Base-by-base conservation (phyloP, 30 jellyfish, hydroid and myxozoan genomes). In the Turritopsis rubra region DNA sequence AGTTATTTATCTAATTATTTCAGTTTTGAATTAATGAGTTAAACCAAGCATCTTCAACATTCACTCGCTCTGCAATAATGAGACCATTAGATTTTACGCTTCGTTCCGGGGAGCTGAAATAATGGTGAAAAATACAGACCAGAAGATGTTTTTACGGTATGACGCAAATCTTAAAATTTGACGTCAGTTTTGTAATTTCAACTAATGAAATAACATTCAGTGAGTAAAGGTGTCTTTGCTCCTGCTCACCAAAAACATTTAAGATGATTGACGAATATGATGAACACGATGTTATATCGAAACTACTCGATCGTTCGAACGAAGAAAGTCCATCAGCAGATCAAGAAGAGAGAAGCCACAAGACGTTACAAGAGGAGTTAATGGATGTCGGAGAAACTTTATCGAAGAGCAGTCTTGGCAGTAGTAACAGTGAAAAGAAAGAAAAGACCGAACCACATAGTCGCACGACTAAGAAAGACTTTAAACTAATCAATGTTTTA, bases 211-310 rank as follows among this genome's bases (percentile, higher is more conserved):
- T 41, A 41, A 41, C 60, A 41, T n/a, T n/a, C n/a, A 41, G 60
- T 41, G 5, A 41, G 60, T 41, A 41, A n/a, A 41, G 60, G 13
- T 41, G 13, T 5, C 13, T 3, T 41, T 3, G 60, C 13, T 41
- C 9, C 13, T 41, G 13, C 9, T 41, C 13, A 3, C 9, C 13
- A 13, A 41, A 41, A 41, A 41, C 60, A 41, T 68, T 17, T 8
- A 68, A 68, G 21, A 68, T 68, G 77, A 27, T n/a, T 68, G 77
- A 1, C 28, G 28, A 68, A n/a, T 68, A 22, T 23, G 77, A 68
- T n/a, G 77, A 68, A 68, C 31, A 68, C 30, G 77, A 68, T 27
- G 77, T 68, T 0, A 68, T 68, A 9, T 68, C 77, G 8, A 68
- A 68, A 27, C 8, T 68, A 7, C 77, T 68, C 30, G 77, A 68